Evolutionary conservation across 2,888 invertebrate species (phyloP).

Genomic region (Pinctada fucata): DNA sequence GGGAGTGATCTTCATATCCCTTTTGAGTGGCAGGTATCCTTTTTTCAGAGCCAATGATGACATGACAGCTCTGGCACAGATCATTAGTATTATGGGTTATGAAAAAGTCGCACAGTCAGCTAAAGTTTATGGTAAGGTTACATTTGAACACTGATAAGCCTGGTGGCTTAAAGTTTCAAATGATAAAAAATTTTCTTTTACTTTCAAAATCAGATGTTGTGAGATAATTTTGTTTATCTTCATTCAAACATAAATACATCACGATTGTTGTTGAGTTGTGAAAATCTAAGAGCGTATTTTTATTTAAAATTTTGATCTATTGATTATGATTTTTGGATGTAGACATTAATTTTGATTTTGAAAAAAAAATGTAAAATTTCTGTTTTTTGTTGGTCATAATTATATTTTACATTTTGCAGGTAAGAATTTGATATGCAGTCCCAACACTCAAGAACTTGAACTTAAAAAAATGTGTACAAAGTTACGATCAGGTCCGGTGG

Average conservation of each 20-base stretch:
- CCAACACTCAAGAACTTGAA: conserved; percentile 66
- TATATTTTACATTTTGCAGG: conserved; percentile 56
- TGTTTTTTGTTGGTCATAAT: too few relatives aligned
- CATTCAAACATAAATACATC: too few relatives aligned
- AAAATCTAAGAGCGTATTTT: too few relatives aligned
- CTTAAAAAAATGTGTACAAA: conserved; percentile 75
- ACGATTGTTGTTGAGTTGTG: too few relatives aligned
- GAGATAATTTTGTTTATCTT: too few relatives aligned
- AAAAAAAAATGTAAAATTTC: too few relatives aligned
- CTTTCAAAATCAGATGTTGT: too few relatives aligned
- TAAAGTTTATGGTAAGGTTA: conserved; percentile 81
- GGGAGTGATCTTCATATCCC: conserved; percentile 88
- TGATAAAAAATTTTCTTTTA: background rate
- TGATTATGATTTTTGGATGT: too few relatives aligned
- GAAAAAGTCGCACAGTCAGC: conserved; percentile 84
- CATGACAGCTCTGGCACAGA: conserved; percentile 88
- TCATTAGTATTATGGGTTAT: conserved; percentile 87
- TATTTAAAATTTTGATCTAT: too few relatives aligned
- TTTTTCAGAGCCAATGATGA: conserved; percentile 91
- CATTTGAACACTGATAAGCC: background rate
- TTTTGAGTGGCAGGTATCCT: conserved; percentile 88
- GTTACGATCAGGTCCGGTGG: conserved; percentile 60
- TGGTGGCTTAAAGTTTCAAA: background rate
- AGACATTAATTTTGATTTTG: too few relatives aligned
- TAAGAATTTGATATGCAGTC: conserved; percentile 66